phyloP scores from a whole-genome alignment of 2,888 invertebrate species.

The Stenodema calcarata region DNA sequence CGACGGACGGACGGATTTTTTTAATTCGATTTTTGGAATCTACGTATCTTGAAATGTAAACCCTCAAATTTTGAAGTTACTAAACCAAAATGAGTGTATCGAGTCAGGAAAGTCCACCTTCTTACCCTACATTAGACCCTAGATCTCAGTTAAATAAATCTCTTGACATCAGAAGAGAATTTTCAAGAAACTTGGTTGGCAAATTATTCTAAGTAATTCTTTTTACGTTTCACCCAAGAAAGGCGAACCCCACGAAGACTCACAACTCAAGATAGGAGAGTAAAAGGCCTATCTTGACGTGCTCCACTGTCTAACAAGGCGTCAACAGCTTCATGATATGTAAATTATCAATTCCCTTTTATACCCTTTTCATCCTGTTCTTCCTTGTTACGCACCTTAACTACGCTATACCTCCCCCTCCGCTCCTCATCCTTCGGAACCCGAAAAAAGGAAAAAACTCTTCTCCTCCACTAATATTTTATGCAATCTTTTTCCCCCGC shows the following conservation, averaged over 20 bases:
- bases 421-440: background rate
- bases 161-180: background rate
- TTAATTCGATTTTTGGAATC: too few species aligned
- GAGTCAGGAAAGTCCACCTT: too few species aligned
- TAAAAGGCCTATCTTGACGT: background rate
- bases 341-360: constrained; percentile 5
- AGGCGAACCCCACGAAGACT: background rate
- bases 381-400: constrained; percentile 10
- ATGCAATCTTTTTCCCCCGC: background rate
- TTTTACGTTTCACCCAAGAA: background rate
- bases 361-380: constrained; percentile 7
- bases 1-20: too few species aligned
- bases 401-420: background rate
- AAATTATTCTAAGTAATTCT: background rate
- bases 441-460: background rate
- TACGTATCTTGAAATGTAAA: too few species aligned
- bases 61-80: too few species aligned
- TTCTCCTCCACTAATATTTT: background rate
- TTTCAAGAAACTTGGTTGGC: background rate
- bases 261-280: background rate
- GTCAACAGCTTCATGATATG: constrained; percentile 13
- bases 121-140: too few species aligned
- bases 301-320: background rate
- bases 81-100: too few species aligned
- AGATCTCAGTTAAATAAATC: background rate